Conservation (phyloP, 2,888 invertebrate genomes). For the Philaethria dido region DNA sequence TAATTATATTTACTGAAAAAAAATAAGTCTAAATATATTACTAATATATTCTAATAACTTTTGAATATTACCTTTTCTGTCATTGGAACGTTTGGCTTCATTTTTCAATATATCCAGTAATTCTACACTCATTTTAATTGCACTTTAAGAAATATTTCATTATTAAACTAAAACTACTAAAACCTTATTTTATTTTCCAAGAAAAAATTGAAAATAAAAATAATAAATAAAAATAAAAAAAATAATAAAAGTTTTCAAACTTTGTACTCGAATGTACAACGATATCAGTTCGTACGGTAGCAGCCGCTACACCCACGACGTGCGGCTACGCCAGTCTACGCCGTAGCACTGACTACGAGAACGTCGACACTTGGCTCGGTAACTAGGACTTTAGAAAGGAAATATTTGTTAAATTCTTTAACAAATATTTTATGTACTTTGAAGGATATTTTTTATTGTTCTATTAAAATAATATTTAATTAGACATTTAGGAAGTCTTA, state of each 20-base stretch:
- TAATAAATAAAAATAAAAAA: slow-evolving; percentile 26
- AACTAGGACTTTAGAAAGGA: not conserved
- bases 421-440: too few relatives aligned
- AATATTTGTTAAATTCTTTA: not conserved
- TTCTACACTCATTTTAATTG: slow-evolving; percentile 71
- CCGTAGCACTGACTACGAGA: slow-evolving; percentile 68
- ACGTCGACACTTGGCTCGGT: not conserved
- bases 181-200: not conserved
- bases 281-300: slow-evolving; percentile 47
- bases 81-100: slow-evolving; percentile 57
- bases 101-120: slow-evolving; percentile 62
- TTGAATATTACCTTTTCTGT: slow-evolving; percentile 60
- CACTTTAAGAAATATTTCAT: slow-evolving; percentile 20
- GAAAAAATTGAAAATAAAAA: slow-evolving; percentile 12
- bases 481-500: too few relatives aligned
- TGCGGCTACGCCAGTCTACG: slow-evolving; percentile 72
- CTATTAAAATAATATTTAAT: too few relatives aligned
- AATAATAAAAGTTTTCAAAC: slow-evolving; percentile 53
- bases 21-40: too few relatives aligned
- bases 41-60: not conserved
- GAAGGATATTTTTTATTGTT: too few relatives aligned
- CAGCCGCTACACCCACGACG: slow-evolving; percentile 56
- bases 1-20: too few relatives aligned
- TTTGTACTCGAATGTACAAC: slow-evolving; percentile 32
- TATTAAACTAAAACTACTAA: slow-evolving; percentile 8